Evolutionary conservation across 2,888 invertebrate genomes (phyloP), one percentile per base, ranked within the genome.

Genomic region (Dasypolia templi): DNA sequence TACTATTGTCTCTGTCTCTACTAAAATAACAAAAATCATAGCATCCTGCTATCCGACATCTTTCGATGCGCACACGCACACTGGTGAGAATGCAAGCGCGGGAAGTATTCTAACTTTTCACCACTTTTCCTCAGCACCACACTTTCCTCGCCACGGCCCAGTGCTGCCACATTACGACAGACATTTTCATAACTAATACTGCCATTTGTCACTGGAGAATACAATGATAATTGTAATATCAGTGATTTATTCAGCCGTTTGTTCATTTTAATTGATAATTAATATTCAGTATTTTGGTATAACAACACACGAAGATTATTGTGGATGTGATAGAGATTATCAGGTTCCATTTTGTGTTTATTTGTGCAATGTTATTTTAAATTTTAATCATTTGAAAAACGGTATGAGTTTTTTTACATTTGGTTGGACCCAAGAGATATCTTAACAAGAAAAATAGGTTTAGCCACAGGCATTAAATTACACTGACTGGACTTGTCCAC

Each of bases 21-120:
- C 26, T 42, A 19, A 0, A 14, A 12, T 26, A 9, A 61, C n/a
- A 58, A 56, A 63, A 29, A 56, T 35, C 32, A 55, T 67, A 68
- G 67, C 71, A 29, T 42, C 11, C 42, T 17, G 72, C 56, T 53
- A n/a, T 29, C 12, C 11, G 12, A 51, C n/a, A 75, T 78, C 84
- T 76, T 56, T 14, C 11, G 0, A 0, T 87, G 53, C 53, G 58
- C 70, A 49, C 84, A 69, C 56, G 73, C 64, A 56, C 12, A 11
- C 76, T 87, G 87, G 89, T 89, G 88, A 89, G 89, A 90, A 87
- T 87, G 80, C 82, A 84, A 78, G 77, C 88, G 88, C 88, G 90
- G 92, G 90, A 91, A 91, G 91, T 91, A 91, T 91, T 92, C 88
- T 85, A 89, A 89, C 91, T 93, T 93, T 93, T 93, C 92, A 91